phyloP scores from a whole-genome alignment of 2,888 invertebrate genomes.

The Drosophila acutilabella region DNA sequence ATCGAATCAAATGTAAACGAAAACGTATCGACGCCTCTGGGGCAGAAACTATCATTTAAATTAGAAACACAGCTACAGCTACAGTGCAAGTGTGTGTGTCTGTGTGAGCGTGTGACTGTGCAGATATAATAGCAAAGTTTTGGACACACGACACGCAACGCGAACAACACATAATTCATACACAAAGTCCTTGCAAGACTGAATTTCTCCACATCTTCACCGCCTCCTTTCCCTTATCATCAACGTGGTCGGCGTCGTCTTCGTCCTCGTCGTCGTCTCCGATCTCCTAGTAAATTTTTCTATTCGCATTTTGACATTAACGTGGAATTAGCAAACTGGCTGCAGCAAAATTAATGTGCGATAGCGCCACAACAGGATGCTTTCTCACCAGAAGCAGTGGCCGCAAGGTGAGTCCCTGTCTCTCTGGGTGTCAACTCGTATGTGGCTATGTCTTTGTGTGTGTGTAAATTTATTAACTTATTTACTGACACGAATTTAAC shows the following conservation, averaged over 20 bases:
- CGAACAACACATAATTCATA: constrained; percentile 35
- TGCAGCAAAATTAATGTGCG: constrained; percentile 87
- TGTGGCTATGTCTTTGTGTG: constrained; percentile 9
- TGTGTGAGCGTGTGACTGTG: constrained; percentile 1
- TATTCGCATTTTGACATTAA: constrained; percentile 39
- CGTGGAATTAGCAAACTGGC: constrained; percentile 59
- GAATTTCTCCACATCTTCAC: neutral
- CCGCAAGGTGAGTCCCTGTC: constrained; percentile 83
- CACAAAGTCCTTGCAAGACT: constrained; percentile 30
- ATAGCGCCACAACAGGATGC: constrained; percentile 90
- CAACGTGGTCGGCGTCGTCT: neutral
- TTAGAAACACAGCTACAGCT: constrained; percentile 52
- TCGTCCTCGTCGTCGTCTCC: neutral
- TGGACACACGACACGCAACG: constrained; percentile 29
- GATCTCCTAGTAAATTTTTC: constrained; percentile 1
- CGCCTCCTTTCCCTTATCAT: neutral
- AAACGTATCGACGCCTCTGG: constrained; percentile 32
- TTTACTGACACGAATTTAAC: constrained; percentile 13
- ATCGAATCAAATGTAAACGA: constrained; percentile 37
- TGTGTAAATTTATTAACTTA: constrained; percentile 20
- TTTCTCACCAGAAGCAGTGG: constrained; percentile 86
- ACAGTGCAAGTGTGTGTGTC: constrained; percentile 9
- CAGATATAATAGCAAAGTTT: constrained; percentile 10
- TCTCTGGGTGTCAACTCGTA: neutral
- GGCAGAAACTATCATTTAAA: constrained; percentile 66